Conservation (phyloP, 1,140 invertebrate genomes). For the Bradynema listronoti region DNA sequence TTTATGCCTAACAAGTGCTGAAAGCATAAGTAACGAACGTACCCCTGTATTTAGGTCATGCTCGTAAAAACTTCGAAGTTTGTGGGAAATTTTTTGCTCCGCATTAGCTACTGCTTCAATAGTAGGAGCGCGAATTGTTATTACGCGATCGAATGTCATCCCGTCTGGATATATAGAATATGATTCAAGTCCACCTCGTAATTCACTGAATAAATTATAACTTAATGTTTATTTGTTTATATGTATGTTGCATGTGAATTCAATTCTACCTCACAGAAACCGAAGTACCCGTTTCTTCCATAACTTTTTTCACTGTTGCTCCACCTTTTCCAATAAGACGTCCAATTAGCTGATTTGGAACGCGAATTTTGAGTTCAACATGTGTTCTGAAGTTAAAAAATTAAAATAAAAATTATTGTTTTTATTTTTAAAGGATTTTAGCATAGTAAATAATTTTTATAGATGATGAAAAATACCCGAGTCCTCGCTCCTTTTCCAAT, state of each 20-base stretch:
- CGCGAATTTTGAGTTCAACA: conserved; percentile 79
- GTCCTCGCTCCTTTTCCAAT: conserved; percentile 84
- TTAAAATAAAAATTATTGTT: too few species aligned
- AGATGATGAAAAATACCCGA: conserved; percentile 65
- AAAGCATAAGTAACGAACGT: too few species aligned
- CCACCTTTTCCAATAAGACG: conserved; percentile 89
- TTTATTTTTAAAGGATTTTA: too few species aligned
- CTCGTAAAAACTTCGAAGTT: conserved; percentile 84
- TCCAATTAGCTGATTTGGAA: conserved; percentile 92
- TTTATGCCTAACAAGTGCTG: too few species aligned
- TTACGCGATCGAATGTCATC: conserved; percentile 75
- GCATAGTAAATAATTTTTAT: too few species aligned
- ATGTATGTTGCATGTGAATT: neutral
- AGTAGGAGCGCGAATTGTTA: conserved; percentile 77
- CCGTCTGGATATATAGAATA: conserved; percentile 5
- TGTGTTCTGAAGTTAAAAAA: too few species aligned
- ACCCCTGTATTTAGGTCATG: too few species aligned
- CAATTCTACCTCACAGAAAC: conserved; percentile 69
- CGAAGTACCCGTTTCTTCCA: conserved; percentile 94
- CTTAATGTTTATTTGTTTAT: neutral
- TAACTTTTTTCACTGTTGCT: conserved; percentile 91
- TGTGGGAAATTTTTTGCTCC: conserved; percentile 84
- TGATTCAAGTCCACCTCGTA: neutral
- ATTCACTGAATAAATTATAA: conserved; percentile 10
- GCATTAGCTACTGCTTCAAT: conserved; percentile 86